These are phyloP conservation scores for Catharus bicknelli DNA, from an alignment of 2,113 vertebrate genomes.

Conservation along the genomic window DNA sequence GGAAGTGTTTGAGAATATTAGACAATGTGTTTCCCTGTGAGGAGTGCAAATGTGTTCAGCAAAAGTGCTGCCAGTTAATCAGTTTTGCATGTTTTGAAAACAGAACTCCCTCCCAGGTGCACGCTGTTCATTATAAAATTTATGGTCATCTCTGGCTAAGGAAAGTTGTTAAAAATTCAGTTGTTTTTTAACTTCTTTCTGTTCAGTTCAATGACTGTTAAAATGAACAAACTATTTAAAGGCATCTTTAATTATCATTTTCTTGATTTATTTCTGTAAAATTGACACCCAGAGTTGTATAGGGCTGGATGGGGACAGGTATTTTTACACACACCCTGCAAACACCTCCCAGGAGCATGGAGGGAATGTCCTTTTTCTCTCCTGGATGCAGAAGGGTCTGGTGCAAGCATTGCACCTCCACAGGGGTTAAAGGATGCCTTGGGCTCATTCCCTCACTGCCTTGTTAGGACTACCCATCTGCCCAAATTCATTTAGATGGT, in stretches of 20 bases:
- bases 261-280: not conserved
- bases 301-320: not conserved
- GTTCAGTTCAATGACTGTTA: slow-evolving; percentile 6
- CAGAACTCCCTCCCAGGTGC: slow-evolving; percentile 6
- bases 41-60: not conserved
- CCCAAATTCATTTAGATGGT: not conserved
- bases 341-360: not conserved
- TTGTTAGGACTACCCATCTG: rapidly evolving
- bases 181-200: not conserved
- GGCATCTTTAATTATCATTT: not conserved
- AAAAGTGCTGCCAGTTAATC: not conserved
- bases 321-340: not conserved
- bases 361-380: not conserved
- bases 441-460: not conserved
- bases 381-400: not conserved
- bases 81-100: slow-evolving; percentile 8
- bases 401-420: not conserved
- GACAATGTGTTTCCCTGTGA: not conserved
- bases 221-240: not conserved
- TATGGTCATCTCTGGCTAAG: not conserved
- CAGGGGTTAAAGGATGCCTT: not conserved
- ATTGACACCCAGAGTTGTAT: not conserved
- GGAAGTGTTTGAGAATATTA: not conserved
- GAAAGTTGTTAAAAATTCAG: not conserved
- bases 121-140: not conserved